Evolutionary conservation across 2,797 vertebrate genomes (phyloP).

Genomic region (Margarornis squamiger): DNA sequence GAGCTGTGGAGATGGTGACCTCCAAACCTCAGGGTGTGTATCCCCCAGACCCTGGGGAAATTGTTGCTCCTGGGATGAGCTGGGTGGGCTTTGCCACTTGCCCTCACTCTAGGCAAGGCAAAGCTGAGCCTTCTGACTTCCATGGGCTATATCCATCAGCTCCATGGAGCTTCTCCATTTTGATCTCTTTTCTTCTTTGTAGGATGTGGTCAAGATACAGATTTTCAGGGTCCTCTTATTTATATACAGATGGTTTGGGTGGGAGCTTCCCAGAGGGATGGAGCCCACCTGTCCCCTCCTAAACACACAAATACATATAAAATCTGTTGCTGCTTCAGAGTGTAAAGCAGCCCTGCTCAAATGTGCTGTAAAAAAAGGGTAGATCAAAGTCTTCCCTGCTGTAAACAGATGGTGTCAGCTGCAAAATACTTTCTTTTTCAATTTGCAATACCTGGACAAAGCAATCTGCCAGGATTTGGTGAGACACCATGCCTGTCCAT

Average conservation of each 20-base stretch:
- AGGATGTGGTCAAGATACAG: neutral
- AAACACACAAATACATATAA: neutral
- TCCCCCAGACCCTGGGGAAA: neutral
- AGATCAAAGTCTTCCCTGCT: neutral
- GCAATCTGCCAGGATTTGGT: neutral
- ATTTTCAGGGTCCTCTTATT: neutral
- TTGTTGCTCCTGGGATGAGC: neutral
- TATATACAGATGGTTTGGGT: neutral
- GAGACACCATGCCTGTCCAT: neutral
- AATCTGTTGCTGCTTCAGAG: neutral
- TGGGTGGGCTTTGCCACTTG: neutral
- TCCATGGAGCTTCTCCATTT: neutral
- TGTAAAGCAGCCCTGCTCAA: neutral
- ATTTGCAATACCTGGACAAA: neutral
- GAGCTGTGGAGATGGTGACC: neutral
- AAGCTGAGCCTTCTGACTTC: neutral
- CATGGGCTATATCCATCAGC: fast-evolving
- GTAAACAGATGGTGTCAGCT: neutral
- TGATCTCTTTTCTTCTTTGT: neutral
- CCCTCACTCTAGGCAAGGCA: neutral
- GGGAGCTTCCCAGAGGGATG: neutral
- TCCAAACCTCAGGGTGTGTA: neutral
- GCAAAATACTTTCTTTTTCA: neutral
- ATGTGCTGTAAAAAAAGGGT: neutral
- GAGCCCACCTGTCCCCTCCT: neutral